Evolutionary conservation across 1,140 invertebrate genomes (phyloP), one percentile per base, ranked within the genome.

Genomic region (Aethina tumida): DNA sequence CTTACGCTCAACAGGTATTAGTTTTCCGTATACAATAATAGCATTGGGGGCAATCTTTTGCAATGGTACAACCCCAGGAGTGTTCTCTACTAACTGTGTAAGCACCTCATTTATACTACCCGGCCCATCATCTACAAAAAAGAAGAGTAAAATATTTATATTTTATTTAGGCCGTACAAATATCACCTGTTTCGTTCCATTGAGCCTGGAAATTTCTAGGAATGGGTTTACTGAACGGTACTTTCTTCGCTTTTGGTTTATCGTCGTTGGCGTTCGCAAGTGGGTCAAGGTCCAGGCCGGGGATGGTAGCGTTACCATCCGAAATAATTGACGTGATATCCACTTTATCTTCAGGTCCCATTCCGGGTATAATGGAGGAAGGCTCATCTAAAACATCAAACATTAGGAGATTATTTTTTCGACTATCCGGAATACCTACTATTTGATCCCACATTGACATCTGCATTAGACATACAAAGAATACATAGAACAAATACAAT

Each of bases 171-270:
- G 39, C 15, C 17, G 9, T 31, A 39, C 35, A 18, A 21, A 39
- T 39, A 47, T 51, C 58, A n/a, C 64, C 60, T 38, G 79, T 79
- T 55, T 91, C 88, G 53, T 90, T 89, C 93, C 93, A 97, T 39
- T 94, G 88, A 15, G 86, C 87, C 64, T 95, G 90, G 66, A 97
- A 97, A 55, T 92, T 90, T 49, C 85, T 79, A 3, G 92, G 92
- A 60, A 97, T 95, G 9, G 92, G 91, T 59, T 96, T 93, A 44
- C 90, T 88, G 58, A 93, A 95, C 5, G 92, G 91, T 18, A 83
- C 81, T 63, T 83, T 87, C 53, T 89, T 90, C 29, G 71, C 67
- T 17, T 70, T 65, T 8, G 59, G 53, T 45, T 80, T 77, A 43
- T 82, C 81, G 22, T 79, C 74, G 51, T 77, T 76, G 9, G 71